A percentile compares a stretch with the other conserved stretches of the same genome.
phyloP scores from a whole-genome alignment of 2,797 vertebrate genomes.

The Sandelia bainsii region DNA sequence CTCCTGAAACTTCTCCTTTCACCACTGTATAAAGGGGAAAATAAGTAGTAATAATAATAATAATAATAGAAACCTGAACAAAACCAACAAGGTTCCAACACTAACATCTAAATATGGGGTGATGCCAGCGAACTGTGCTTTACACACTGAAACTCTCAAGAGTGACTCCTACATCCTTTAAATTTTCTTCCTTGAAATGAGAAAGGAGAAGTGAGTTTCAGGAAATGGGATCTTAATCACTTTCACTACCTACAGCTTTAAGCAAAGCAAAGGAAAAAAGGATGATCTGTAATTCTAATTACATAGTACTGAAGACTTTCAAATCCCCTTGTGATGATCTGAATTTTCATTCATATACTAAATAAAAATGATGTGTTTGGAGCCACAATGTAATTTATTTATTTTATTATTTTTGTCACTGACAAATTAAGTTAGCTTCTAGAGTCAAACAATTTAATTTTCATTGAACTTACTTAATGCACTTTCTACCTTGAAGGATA shows the following conservation, averaged over 20 bases:
- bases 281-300: not conserved
- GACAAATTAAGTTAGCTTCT: not conserved
- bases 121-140: not conserved
- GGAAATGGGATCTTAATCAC: slow-evolving; percentile 27
- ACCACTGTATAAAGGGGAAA: no score
- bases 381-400: not conserved
- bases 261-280: slow-evolving; percentile 3
- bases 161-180: not conserved
- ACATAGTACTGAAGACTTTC: not conserved
- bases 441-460: not conserved
- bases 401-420: not conserved
- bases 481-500: not conserved
- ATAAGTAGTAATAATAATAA: no score
- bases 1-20: no score
- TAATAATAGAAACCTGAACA: no score
- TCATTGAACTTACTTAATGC: not conserved
- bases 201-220: slow-evolving; percentile 50
- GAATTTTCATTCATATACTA: not conserved
- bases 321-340: not conserved
- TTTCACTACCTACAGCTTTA: slow-evolving; percentile 13
- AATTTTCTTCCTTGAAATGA: slow-evolving; percentile 9
- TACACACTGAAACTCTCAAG: slow-evolving; percentile 14
- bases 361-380: not conserved
- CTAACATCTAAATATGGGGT: no score
- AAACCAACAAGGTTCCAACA: no score